Conservation (phyloP, 2,888 invertebrate genomes). For the Meganola albula region DNA sequence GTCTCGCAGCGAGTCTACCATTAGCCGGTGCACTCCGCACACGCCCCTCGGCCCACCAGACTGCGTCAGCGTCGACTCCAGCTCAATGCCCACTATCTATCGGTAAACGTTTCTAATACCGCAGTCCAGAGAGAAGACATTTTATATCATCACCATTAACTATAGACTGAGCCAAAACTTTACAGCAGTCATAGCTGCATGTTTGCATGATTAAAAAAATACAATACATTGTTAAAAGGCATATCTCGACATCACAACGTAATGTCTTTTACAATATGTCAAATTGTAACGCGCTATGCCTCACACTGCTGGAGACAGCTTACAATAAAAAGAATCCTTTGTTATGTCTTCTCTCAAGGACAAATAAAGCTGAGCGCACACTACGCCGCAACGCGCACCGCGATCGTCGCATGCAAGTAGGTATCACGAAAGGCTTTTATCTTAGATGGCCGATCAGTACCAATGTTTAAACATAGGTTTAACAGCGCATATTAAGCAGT, state of each 20-base stretch:
- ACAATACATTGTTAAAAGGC: too few relatives aligned
- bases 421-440: slow-evolving; percentile 46
- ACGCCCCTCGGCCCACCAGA: slow-evolving; percentile 77
- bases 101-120: slow-evolving; percentile 80
- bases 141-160: too few relatives aligned
- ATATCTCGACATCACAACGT: too few relatives aligned
- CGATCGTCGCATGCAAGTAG: slow-evolving; percentile 71
- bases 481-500: background rate
- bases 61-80: slow-evolving; percentile 91
- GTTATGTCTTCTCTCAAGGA: slow-evolving; percentile 56
- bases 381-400: slow-evolving; percentile 67
- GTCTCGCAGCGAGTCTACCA: slow-evolving; percentile 86
- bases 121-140: slow-evolving; percentile 51
- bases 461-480: background rate
- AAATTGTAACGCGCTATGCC: too few relatives aligned
- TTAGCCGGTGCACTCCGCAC: slow-evolving; percentile 75
- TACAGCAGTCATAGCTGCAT: too few relatives aligned
- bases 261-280: too few relatives aligned
- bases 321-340: too few relatives aligned
- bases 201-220: too few relatives aligned
- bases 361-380: slow-evolving; percentile 57
- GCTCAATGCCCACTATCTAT: slow-evolving; percentile 91
- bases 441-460: slow-evolving; percentile 25
- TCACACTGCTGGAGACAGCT: too few relatives aligned
- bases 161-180: too few relatives aligned